Percentiles rank a stretch among this genome's conserved stretches.
Conservation (phyloP, 2,888 invertebrate genomes). For the Heteromyza rotundicornis region DNA sequence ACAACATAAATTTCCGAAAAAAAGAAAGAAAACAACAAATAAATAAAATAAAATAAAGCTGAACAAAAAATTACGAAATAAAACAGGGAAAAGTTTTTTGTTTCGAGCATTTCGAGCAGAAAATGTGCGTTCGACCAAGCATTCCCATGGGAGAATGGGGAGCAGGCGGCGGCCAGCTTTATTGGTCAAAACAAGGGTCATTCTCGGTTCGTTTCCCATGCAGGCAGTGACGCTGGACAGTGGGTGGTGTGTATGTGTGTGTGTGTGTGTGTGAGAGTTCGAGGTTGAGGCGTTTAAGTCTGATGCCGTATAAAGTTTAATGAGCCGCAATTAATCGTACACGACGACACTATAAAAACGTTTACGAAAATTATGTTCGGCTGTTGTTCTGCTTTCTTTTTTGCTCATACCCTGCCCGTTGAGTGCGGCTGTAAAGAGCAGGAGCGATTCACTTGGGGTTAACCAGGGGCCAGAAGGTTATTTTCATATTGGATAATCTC, state of each 20-base stretch:
- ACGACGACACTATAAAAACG: conserved; percentile 57
- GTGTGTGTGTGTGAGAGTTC: not conserved
- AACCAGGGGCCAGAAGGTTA: too few species aligned
- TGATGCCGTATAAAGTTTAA: conserved; percentile 57
- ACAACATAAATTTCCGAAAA: not conserved
- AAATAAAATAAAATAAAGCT: not conserved
- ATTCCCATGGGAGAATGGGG: not conserved
- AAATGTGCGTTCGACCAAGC: not conserved
- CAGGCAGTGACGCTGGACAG: not conserved
- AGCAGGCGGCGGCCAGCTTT: too few species aligned
- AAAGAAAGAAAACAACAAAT: not conserved
- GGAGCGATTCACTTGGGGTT: not conserved
- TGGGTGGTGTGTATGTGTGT: not conserved
- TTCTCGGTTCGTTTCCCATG: too few species aligned
- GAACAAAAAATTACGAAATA: not conserved
- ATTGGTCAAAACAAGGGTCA: too few species aligned
- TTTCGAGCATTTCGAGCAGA: not conserved
- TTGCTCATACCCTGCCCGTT: too few species aligned
- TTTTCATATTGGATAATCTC: too few species aligned
- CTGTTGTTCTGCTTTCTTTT: too few species aligned
- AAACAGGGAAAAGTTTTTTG: not conserved
- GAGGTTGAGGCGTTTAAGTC: conserved; percentile 34
- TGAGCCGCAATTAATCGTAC: conserved; percentile 63
- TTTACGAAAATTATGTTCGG: conserved; percentile 48
- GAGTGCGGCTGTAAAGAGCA: too few species aligned